phyloP scores from a whole-genome alignment of 2,888 invertebrate species.

The Marasmarcha lunaedactyla region DNA sequence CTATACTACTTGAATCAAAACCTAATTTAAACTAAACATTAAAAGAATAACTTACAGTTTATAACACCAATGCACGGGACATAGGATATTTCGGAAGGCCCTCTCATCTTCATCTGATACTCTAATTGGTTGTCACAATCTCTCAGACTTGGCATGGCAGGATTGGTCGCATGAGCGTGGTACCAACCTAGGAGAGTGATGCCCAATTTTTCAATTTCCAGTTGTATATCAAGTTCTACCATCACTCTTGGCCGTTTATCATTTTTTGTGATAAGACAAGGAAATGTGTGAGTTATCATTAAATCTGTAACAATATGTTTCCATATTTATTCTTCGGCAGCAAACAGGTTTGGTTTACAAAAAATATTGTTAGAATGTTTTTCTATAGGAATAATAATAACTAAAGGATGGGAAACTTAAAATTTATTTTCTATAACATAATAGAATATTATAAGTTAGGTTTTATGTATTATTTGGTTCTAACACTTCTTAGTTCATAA shows the following conservation, averaged over 20 bases:
- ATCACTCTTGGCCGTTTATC: conserved; percentile 82
- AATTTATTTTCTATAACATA: too few relatives aligned
- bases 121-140: conserved; percentile 95
- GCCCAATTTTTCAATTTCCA: conserved; percentile 84
- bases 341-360: too few relatives aligned
- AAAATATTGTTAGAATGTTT: too few relatives aligned
- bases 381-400: too few relatives aligned
- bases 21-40: too few relatives aligned
- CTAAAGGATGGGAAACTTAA: too few relatives aligned
- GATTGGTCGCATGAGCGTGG: conserved; percentile 91
- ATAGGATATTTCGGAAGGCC: conserved; percentile 90
- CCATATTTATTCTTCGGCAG: too few relatives aligned
- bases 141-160: conserved; percentile 86
- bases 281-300: conserved; percentile 89
- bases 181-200: conserved; percentile 93
- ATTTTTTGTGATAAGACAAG: conserved; percentile 84
- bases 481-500: too few relatives aligned
- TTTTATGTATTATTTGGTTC: too few relatives aligned
- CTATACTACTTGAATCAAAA: background rate
- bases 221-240: conserved; percentile 85
- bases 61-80: conserved; percentile 93
- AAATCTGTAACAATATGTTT: conserved; percentile 74
- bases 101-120: conserved; percentile 95
- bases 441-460: too few relatives aligned
- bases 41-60: conserved; percentile 77